Evolutionary conservation across 1,140 invertebrate species (phyloP), one percentile per base, ranked within the genome.

Genomic region (Drosophila mayri): DNA sequence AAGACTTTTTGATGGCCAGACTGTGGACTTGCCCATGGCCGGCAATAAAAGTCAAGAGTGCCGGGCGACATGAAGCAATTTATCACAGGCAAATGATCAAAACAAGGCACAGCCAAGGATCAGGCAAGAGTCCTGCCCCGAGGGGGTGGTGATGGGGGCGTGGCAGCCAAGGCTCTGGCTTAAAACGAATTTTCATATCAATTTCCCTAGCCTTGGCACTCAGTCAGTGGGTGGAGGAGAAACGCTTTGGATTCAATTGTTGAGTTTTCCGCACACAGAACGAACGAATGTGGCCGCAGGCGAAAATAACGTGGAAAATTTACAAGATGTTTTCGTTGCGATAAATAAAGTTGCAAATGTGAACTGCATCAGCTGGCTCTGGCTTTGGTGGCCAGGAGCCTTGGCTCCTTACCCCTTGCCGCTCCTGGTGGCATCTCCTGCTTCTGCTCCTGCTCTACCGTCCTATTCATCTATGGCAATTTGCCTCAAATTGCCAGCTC

Each of bases 331-430:
- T 88, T 88, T 90, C 81, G 68, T 55, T 71, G 77, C 84, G 84
- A 88, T 88, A 88, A 88, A 88, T 88, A 90, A 90, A 88, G 85
- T 85, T 88, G 81, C 77, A 90, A 88, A 88, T 85, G 81, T 72
- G 67, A 72, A 68, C 68, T 80, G 84, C 84, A 87, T 77, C 76
- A 62, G 66, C 71, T 74, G 75, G 75, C 25, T 55, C 8, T 20
- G 38, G 11, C 43, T 44, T 12, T 22, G 20, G 32, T 10, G 35
- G n/a, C 52, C 18, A 20, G 32, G 22, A 62, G 25, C 16, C 7
- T n/a, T 14, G 10, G 32, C 16, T 22, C 25, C 18, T 1, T n/a
- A n/a, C n/a, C 37, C 11, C n/a, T 37, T n/a, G 11, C 52, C 35
- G 16, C 18, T 22, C 30, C 43, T 12, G 30, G 7, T 12, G 22